Percentiles rank a stretch among this genome's conserved stretches.
These are phyloP conservation scores for Papilio machaon DNA, from an alignment of 1,140 invertebrate species.

Conservation along the genomic window DNA sequence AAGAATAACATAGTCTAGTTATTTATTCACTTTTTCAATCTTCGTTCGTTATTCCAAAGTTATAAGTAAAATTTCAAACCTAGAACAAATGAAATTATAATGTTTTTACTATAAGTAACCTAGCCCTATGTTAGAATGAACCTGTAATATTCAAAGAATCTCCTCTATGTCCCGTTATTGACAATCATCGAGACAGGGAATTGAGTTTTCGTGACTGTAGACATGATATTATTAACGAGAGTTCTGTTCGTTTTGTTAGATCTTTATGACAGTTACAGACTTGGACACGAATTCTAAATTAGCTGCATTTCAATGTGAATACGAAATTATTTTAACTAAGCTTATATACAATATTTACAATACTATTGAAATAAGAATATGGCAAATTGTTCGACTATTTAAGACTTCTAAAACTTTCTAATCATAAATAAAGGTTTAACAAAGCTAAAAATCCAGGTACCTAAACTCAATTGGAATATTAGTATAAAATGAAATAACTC, in stretches of 20 bases:
- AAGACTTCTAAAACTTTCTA: no score
- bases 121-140: background rate
- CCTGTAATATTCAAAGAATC: background rate
- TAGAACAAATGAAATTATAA: no score
- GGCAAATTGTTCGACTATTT: no score
- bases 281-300: background rate
- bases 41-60: no score
- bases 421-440: no score
- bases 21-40: no score
- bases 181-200: background rate
- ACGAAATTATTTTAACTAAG: background rate
- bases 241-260: background rate
- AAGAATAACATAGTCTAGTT: no score
- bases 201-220: slow-evolving; percentile 7
- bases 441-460: no score
- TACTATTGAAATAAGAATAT: no score
- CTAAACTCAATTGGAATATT: no score
- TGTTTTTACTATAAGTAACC: background rate
- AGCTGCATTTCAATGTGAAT: background rate
- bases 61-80: no score
- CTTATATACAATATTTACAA: no score
- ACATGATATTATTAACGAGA: background rate
- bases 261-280: background rate
- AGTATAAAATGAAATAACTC: background rate
- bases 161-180: background rate